These are phyloP conservation scores for Drosophila athabasca DNA, from an alignment of 1,140 invertebrate genomes.

Conservation along the genomic window DNA sequence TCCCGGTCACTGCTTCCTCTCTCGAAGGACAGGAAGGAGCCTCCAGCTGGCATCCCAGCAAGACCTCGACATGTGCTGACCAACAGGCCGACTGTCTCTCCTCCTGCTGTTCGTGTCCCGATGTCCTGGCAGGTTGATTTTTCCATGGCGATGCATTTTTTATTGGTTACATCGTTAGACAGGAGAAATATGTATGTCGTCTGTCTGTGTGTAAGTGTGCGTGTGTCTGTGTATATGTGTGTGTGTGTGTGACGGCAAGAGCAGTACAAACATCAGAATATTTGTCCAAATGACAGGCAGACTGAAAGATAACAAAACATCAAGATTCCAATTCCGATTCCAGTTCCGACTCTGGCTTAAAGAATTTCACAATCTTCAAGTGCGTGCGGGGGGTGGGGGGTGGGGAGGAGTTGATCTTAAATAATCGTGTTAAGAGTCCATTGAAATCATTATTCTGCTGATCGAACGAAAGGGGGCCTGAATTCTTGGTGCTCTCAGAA, in stretches of 20 bases:
- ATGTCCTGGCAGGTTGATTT: slow-evolving; percentile 52
- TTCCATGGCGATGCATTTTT: slow-evolving; percentile 60
- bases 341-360: no score
- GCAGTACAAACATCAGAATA: slow-evolving; percentile 1
- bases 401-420: no score
- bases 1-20: no score
- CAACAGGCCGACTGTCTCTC: background rate
- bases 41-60: background rate
- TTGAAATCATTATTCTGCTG: no score
- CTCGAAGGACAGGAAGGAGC: background rate
- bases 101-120: background rate
- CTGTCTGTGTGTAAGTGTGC: slow-evolving; percentile 7
- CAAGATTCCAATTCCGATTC: no score
- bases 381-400: no score
- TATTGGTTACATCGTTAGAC: slow-evolving; percentile 72
- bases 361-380: no score
- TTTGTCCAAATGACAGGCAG: no score
- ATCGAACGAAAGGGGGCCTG: no score
- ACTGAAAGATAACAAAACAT: no score
- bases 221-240: slow-evolving; percentile 3
- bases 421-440: no score
- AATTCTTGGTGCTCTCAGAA: no score
- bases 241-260: slow-evolving; percentile 13
- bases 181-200: slow-evolving; percentile 51
- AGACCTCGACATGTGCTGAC: slow-evolving; percentile 6